phyloP scores from a whole-genome alignment of 2,888 invertebrate species.

The Mongoloraphidia duomilia region DNA sequence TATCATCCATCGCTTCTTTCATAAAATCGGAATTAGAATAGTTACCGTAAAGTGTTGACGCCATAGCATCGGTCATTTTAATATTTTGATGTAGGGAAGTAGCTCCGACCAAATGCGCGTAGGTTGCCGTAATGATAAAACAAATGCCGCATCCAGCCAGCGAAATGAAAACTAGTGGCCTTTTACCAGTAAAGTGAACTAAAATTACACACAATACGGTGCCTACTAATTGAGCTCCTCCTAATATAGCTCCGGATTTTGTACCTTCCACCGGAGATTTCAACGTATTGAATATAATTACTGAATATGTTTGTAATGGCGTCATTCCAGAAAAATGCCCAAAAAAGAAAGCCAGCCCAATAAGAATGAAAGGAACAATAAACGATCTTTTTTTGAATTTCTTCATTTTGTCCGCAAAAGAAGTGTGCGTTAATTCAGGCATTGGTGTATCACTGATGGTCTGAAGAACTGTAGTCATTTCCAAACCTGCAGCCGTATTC shows the following conservation, averaged over 20 bases:
- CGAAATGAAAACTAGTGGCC: constrained; percentile 51
- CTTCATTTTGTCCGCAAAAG: constrained; percentile 20
- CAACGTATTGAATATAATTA: constrained; percentile 54
- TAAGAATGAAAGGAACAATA: constrained; percentile 49
- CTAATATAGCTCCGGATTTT: constrained; percentile 58
- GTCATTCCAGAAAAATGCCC: constrained; percentile 64
- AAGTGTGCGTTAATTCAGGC: constrained; percentile 5
- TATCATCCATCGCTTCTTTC: background rate
- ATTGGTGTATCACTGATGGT: too few relatives aligned
- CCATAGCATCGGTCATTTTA: too few relatives aligned
- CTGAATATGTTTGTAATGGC: constrained; percentile 58
- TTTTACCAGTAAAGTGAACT: constrained; percentile 59
- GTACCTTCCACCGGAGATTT: constrained; percentile 63
- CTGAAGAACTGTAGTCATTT: too few relatives aligned
- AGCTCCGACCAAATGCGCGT: constrained; percentile 27
- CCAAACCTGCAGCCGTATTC: background rate
- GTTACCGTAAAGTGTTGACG: too few relatives aligned
- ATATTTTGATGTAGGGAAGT: background rate
- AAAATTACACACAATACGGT: constrained; percentile 47
- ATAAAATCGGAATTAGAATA: too few relatives aligned
- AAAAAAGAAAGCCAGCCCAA: constrained; percentile 52
- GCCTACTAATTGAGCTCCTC: constrained; percentile 53
- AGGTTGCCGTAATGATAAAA: constrained; percentile 44
- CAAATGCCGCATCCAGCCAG: constrained; percentile 50
- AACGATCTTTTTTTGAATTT: constrained; percentile 46